Conservation (phyloP, 37 sponge, comb jelly and placozoan genomes). For the Ephydatia muelleri region DNA sequence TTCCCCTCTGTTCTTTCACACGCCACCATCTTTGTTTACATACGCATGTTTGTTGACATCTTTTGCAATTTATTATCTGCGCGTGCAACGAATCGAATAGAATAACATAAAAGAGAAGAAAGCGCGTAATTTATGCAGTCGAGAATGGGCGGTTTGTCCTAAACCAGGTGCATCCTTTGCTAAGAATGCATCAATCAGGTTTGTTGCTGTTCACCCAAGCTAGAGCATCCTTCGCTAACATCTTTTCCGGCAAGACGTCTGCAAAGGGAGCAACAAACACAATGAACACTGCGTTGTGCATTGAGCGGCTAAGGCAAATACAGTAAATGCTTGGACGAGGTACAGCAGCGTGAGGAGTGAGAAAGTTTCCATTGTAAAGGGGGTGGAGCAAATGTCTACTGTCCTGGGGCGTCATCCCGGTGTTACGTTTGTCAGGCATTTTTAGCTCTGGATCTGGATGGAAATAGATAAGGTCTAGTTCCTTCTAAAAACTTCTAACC, state of each 20-base stretch:
- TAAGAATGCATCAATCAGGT: not conserved
- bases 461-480: no score
- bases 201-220: slow-evolving; percentile 13
- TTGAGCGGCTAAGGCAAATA: no score
- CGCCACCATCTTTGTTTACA: not conserved
- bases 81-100: not conserved
- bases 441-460: no score
- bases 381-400: no score
- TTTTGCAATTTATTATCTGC: not conserved
- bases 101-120: not conserved
- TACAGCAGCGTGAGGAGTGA: no score
- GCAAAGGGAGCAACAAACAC: no score
- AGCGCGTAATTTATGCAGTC: not conserved
- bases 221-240: slow-evolving; percentile 46
- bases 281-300: no score
- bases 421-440: no score
- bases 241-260: slow-evolving; percentile 66
- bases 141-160: not conserved
- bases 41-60: not conserved
- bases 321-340: no score
- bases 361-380: no score
- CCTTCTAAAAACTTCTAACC: no score
- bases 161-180: not conserved
- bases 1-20: not conserved
- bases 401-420: no score